Conservation (phyloP, 2,113 vertebrate genomes). For the Astur gentilis region DNA sequence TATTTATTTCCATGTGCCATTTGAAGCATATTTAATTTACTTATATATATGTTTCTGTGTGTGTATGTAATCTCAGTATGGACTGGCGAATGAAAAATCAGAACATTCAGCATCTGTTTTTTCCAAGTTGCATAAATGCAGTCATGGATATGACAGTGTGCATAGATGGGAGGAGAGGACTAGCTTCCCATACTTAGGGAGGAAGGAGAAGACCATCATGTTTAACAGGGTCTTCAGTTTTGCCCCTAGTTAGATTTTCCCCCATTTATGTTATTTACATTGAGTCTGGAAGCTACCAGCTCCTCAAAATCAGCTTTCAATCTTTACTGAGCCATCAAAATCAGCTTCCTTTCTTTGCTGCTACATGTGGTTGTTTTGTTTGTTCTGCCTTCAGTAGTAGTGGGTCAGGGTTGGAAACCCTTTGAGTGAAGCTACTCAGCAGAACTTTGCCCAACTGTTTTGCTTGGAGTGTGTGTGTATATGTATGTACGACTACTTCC, state of each 20-base stretch:
- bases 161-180: neutral
- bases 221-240: neutral
- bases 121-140: neutral
- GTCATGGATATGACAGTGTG: neutral
- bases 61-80: neutral
- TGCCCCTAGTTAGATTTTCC: neutral
- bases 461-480: neutral
- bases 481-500: fast-evolving
- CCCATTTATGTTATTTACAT: neutral
- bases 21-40: neutral
- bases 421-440: neutral
- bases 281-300: neutral
- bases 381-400: neutral
- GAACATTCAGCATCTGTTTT: neutral
- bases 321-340: neutral
- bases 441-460: neutral
- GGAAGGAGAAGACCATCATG: neutral
- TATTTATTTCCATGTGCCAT: neutral
- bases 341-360: neutral
- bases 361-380: neutral
- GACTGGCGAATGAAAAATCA: neutral
- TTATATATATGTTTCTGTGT: neutral
- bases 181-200: neutral
- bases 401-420: neutral
- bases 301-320: neutral